These are phyloP conservation scores for Peromyscus polionotus DNA, from an alignment of 2,113 vertebrate species.

Conservation along the genomic window DNA sequence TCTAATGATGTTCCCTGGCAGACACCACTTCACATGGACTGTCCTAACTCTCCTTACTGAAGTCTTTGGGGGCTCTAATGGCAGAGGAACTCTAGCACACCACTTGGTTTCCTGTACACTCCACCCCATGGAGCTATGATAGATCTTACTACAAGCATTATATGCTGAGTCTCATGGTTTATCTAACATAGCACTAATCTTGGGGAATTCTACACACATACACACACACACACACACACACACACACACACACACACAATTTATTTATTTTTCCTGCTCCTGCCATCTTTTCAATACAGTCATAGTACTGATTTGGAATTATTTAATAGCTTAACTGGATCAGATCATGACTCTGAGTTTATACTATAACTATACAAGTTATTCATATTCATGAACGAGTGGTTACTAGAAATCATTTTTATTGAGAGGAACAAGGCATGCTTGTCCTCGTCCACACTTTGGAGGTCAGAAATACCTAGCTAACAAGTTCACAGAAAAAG, in stretches of 20 bases:
- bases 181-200: not conserved
- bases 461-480: not conserved
- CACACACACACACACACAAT: no score
- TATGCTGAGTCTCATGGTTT: not conserved
- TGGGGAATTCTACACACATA: not conserved
- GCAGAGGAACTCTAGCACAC: not conserved
- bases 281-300: not conserved
- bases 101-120: not conserved
- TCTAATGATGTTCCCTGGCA: not conserved
- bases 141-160: not conserved
- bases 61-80: not conserved
- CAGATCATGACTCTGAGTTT: not conserved
- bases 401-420: not conserved
- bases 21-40: not conserved
- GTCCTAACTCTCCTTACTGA: not conserved
- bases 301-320: not conserved
- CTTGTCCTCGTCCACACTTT: not conserved
- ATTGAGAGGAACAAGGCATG: not conserved
- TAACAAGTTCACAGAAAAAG: conserved; percentile 4
- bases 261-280: not conserved
- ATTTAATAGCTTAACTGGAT: not conserved
- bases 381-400: not conserved
- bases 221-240: no score
- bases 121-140: not conserved
- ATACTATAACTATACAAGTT: not conserved